These are phyloP conservation scores for Sebastes alutus DNA, from an alignment of 2,797 vertebrate species.

Conservation along the genomic window DNA sequence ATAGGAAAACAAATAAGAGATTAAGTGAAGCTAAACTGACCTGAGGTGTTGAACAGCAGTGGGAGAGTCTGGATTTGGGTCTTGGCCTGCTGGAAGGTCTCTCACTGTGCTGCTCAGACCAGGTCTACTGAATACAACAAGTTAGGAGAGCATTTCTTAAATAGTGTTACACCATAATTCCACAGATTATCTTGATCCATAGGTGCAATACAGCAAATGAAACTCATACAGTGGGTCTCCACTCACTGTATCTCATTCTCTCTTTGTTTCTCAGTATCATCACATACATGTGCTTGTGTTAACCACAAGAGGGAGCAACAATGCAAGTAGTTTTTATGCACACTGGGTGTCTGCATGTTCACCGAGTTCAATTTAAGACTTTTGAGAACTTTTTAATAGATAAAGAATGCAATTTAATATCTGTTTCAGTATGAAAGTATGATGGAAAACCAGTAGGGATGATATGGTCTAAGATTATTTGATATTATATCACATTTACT, in stretches of 20 bases:
- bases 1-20: not conserved
- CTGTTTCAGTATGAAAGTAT: not conserved
- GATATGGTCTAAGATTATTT: not conserved
- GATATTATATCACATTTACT: not conserved
- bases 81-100: not conserved
- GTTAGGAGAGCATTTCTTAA: not conserved
- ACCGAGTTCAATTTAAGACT: not conserved
- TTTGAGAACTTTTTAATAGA: not conserved
- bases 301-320: slow-evolving; percentile 43
- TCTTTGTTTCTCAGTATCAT: not conserved
- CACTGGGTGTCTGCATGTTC: not conserved
- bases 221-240: too few relatives aligned
- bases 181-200: too few relatives aligned
- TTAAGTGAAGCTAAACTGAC: slow-evolving; percentile 26
- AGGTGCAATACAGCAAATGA: too few relatives aligned
- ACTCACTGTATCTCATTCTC: not conserved
- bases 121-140: slow-evolving; percentile 25
- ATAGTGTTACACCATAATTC: not conserved
- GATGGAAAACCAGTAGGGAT: not conserved
- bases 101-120: slow-evolving; percentile 22
- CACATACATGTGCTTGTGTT: not conserved
- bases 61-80: not conserved
- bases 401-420: not conserved
- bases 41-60: slow-evolving; percentile 41
- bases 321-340: not conserved